phyloP scores from a whole-genome alignment of 2,888 invertebrate species.

The Dorcus hopei region DNA sequence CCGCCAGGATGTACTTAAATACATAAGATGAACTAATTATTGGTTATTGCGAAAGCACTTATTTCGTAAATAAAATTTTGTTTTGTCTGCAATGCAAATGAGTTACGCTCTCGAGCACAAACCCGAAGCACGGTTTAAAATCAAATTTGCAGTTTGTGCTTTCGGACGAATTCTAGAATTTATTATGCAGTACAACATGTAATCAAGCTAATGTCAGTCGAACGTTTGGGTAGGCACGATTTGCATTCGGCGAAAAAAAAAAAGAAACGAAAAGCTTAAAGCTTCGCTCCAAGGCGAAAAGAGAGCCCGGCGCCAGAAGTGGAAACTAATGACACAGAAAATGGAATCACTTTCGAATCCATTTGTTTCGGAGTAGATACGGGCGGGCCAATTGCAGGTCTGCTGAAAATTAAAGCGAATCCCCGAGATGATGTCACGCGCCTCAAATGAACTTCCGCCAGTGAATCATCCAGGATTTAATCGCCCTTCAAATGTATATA shows the following conservation, averaged over 20 bases:
- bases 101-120: no score
- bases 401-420: conserved; percentile 29
- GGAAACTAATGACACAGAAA: conserved; percentile 46
- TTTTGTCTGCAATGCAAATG: no score
- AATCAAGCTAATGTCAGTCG: conserved; percentile 30
- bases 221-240: conserved; percentile 21
- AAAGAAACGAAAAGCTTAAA: conserved; percentile 17
- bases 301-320: conserved; percentile 19
- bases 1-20: no score
- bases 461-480: neutral
- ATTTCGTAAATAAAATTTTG: no score
- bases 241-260: conserved; percentile 20
- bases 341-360: conserved; percentile 45
- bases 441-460: neutral
- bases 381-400: conserved; percentile 29
- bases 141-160: no score
- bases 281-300: conserved; percentile 22
- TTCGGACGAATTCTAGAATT: neutral
- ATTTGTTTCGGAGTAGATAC: conserved; percentile 38
- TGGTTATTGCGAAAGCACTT: no score
- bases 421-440: conserved; percentile 8
- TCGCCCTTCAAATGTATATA: no score
- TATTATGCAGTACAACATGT: conserved; percentile 20
- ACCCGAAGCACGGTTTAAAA: no score
- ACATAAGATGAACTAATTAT: no score